Conservation (phyloP, 2,113 vertebrate species). For the Puffinus mauretanicus region DNA sequence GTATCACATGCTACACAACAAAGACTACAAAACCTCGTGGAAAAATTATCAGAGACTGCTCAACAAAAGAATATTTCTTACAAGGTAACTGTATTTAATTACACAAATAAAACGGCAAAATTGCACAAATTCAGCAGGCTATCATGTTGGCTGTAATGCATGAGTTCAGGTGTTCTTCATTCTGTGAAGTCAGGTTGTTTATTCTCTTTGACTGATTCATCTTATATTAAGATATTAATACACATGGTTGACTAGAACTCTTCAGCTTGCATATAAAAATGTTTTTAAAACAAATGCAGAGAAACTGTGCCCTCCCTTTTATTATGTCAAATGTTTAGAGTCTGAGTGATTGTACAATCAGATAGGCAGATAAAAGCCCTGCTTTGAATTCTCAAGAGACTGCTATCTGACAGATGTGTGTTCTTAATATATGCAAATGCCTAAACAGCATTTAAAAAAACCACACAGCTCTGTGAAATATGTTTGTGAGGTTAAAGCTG, state of each 20-base stretch:
- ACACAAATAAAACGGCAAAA: background rate
- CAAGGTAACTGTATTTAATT: constrained; percentile 77
- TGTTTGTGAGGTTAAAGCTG: background rate
- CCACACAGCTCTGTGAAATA: background rate
- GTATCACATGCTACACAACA: constrained; percentile 91
- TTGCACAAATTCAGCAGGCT: background rate
- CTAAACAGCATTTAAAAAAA: background rate
- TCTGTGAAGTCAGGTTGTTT: background rate
- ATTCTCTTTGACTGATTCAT: constrained; percentile 11
- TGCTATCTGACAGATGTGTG: background rate
- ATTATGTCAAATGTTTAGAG: background rate
- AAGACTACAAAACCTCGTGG: constrained; percentile 87
- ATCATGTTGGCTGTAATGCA: background rate
- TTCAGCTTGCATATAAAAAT: background rate
- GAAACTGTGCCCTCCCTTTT: background rate
- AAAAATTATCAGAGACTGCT: constrained; percentile 89
- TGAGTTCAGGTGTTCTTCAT: background rate
- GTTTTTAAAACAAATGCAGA: background rate
- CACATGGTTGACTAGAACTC: background rate
- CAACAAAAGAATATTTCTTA: constrained; percentile 90
- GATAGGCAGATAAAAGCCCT: constrained; percentile 5
- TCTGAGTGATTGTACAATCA: background rate
- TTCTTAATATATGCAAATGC: constrained; percentile 31
- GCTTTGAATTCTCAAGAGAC: background rate
- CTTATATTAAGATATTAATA: background rate